Evolutionary conservation across 2,888 invertebrate species (phyloP), one percentile per base, ranked within the genome.

Genomic region (Chrysolina haemoptera): DNA sequence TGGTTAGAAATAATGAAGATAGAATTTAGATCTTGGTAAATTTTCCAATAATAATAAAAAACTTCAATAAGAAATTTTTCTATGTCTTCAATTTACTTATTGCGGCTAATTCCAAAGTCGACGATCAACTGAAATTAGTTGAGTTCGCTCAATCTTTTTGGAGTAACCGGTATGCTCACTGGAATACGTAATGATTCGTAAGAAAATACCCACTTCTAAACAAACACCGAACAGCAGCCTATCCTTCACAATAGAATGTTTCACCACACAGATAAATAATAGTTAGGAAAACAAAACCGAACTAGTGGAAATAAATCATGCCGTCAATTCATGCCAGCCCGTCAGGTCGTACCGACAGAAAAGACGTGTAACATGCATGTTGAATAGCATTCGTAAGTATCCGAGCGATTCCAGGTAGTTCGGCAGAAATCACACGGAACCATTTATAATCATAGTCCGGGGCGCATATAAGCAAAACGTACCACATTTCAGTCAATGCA

Each of bases 321-420:
- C 71, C 71, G 71, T 71, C 75, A 71, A 74, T n/a, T 18, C 20
- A 20, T 12, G 53, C 18, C 20, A 18, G 16, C 18, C 71, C 71
- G 71, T 71, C 75, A 75, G 27, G 48, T 59, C 41, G n/a, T 69
- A 69, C 71, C 75, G 75, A 74, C 71, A 65, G 65, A 20, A 65
- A 70, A 18, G 71, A 71, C 75, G 53, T 71, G 75, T 75, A 69
- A 71, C 74, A 71, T 67, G 74, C 74, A 75, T 75, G 74, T 75
- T 71, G 68, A 75, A 75, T 71, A 63, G 68, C 59, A 62, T 71
- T 69, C 68, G 43, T 68, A 35, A 35, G 53, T 53, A 53, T 20
- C n/a, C 35, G 59, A 59, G 35, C 59, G 35, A 67, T 76, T 71
- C 68, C 71, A 67, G 70, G 69, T 73, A 71, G 65, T 65, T 50